A percentile compares a stretch with the other conserved stretches of the same genome.
phyloP scores from a whole-genome alignment of 2,797 vertebrate species.

The Adelosebastes latens region DNA sequence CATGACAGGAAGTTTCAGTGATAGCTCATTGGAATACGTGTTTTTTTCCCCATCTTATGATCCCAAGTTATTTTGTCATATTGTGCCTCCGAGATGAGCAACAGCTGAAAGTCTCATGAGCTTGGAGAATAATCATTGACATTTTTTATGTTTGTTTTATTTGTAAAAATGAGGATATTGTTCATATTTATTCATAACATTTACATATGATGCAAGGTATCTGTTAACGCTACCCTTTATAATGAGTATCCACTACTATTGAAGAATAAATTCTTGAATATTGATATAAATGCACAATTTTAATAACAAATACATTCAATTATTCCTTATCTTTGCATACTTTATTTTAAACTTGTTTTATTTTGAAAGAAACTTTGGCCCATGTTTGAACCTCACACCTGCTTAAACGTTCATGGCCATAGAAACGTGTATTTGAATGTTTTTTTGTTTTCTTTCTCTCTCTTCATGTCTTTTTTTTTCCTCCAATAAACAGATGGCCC shows the following conservation, averaged over 20 bases:
- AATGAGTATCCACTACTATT: background rate
- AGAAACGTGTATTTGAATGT: constrained; percentile 2
- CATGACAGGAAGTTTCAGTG: background rate
- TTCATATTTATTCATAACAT: background rate
- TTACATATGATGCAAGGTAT: background rate
- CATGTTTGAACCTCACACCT: background rate
- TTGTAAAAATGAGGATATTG: background rate
- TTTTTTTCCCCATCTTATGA: background rate
- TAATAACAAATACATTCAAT: background rate
- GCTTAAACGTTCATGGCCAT: background rate
- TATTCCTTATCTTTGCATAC: background rate
- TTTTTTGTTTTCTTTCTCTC: constrained; percentile 5
- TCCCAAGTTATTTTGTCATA: background rate
- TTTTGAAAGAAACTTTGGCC: background rate
- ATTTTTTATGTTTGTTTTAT: background rate
- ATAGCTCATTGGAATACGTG: background rate
- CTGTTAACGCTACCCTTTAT: background rate
- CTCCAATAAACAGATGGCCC: constrained; percentile 66
- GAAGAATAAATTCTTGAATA: background rate
- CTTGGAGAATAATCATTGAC: background rate
- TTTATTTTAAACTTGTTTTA: background rate
- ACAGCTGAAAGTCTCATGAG: background rate
- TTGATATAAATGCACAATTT: background rate
- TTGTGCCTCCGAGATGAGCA: background rate
- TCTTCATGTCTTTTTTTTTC: background rate